phyloP scores from a whole-genome alignment of 2,797 vertebrate genomes.

The Girardinus metallicus region DNA sequence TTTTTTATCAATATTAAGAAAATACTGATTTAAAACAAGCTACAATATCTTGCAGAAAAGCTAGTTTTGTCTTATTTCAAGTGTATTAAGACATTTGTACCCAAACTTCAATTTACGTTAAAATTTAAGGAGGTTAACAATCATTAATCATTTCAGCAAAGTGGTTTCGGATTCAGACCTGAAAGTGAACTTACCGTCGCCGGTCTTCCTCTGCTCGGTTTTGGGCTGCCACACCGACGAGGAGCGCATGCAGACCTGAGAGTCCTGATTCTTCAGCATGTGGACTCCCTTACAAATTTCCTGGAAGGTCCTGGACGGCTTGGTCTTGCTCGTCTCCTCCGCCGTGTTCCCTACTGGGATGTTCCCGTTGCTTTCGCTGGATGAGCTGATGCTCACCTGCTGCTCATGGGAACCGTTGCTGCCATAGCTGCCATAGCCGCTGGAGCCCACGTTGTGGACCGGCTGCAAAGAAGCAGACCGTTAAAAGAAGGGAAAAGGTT shows the following conservation, averaged over 20 bases:
- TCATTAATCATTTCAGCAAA: neutral
- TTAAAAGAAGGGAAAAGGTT: conserved; percentile 15
- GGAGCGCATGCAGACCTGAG: conserved; percentile 65
- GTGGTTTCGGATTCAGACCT: neutral
- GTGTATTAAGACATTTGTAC: too few species aligned
- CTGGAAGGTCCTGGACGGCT: conserved; percentile 81
- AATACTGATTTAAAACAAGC: too few species aligned
- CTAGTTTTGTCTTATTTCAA: too few species aligned
- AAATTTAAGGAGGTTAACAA: neutral
- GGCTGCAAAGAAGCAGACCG: conserved; percentile 77
- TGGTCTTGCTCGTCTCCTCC: conserved; percentile 82
- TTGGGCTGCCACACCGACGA: conserved; percentile 60
- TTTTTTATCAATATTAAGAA: too few species aligned
- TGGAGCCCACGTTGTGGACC: conserved; percentile 92
- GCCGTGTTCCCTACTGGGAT: conserved; percentile 44
- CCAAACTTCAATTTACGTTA: neutral
- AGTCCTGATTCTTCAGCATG: conserved; percentile 86
- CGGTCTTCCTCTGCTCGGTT: conserved; percentile 74
- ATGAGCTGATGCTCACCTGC: conserved; percentile 89
- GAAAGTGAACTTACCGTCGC: conserved; percentile 72
- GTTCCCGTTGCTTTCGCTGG: conserved; percentile 90
- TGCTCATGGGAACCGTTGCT: conserved; percentile 89
- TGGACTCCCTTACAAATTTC: conserved; percentile 86
- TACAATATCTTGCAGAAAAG: too few species aligned
- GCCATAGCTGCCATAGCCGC: conserved; percentile 92